Evolutionary conservation across 2,113 vertebrate species (phyloP).

Genomic region (Perca flavescens): DNA sequence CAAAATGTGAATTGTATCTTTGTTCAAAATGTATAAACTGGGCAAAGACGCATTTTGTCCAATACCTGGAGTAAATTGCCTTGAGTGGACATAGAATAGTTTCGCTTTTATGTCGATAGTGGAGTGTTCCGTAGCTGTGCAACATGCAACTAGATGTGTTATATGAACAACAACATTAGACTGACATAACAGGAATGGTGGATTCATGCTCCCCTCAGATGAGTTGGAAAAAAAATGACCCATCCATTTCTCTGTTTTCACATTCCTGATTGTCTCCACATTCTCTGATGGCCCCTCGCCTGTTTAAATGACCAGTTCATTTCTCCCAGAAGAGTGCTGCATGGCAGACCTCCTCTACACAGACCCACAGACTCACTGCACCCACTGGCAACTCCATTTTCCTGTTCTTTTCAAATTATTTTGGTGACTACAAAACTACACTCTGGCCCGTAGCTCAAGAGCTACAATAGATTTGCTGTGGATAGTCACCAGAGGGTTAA

Average conservation of each 20-base stretch:
- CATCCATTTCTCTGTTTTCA: slow-evolving; percentile 15
- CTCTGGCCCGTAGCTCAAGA: neutral
- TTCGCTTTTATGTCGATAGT: neutral
- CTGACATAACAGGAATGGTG: too few relatives aligned
- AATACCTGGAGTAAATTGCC: neutral
- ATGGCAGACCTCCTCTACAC: neutral
- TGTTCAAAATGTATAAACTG: neutral
- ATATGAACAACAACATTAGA: neutral
- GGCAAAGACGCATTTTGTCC: neutral
- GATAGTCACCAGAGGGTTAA: neutral
- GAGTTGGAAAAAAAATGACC: neutral
- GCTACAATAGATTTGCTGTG: neutral
- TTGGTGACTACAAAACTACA: neutral
- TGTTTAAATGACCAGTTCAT: neutral
- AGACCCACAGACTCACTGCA: neutral
- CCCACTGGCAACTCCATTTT: neutral
- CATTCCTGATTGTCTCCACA: slow-evolving; percentile 57
- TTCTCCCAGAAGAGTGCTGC: slow-evolving; percentile 18
- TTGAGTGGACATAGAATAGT: neutral
- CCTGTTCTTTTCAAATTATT: neutral
- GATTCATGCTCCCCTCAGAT: neutral
- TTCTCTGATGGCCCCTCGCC: neutral
- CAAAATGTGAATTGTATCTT: neutral
- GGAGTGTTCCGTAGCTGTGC: neutral
- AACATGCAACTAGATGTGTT: too few relatives aligned